phyloP scores from a whole-genome alignment of 2,888 invertebrate species.

The Iphiclides podalirius region DNA sequence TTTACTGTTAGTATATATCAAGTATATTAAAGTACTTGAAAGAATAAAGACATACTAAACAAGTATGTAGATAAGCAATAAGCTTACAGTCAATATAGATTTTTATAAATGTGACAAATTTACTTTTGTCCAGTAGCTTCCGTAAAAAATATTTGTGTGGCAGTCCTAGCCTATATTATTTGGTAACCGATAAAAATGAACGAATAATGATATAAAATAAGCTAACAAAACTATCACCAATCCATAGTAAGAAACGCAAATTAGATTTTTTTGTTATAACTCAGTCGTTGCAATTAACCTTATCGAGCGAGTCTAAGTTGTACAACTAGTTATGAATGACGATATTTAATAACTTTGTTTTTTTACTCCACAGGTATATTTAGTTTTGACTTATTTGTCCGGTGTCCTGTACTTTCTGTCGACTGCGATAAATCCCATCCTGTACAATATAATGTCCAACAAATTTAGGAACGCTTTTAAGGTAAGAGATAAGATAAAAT shows the following conservation, averaged over 20 bases:
- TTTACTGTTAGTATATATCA: too few relatives aligned
- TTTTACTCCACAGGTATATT: slow-evolving; percentile 77
- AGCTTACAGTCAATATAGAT: too few relatives aligned
- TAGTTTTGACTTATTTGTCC: slow-evolving; percentile 88
- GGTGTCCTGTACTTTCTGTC: slow-evolving; percentile 95
- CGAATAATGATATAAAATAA: too few relatives aligned
- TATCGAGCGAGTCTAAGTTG: slow-evolving; percentile 8
- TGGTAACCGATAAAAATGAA: too few relatives aligned
- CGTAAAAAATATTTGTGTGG: too few relatives aligned
- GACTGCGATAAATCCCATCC: slow-evolving; percentile 94
- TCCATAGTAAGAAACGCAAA: not conserved
- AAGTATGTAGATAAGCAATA: too few relatives aligned
- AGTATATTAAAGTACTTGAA: too few relatives aligned
- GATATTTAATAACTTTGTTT: slow-evolving; percentile 17
- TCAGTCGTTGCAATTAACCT: slow-evolving; percentile 11
- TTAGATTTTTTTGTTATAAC: slow-evolving; percentile 6
- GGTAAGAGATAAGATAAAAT: slow-evolving; percentile 71
- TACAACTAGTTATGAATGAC: slow-evolving; percentile 3
- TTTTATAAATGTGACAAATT: too few relatives aligned
- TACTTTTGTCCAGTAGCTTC: too few relatives aligned
- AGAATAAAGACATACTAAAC: too few relatives aligned
- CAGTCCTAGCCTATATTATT: too few relatives aligned
- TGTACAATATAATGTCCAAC: slow-evolving; percentile 98
- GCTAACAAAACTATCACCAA: too few relatives aligned
- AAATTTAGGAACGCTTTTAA: slow-evolving; percentile 96